Percentiles rank a stretch among this genome's conserved stretches.
These are phyloP conservation scores for Apogon talboti DNA, from an alignment of 2,797 vertebrate genomes.

Conservation along the genomic window DNA sequence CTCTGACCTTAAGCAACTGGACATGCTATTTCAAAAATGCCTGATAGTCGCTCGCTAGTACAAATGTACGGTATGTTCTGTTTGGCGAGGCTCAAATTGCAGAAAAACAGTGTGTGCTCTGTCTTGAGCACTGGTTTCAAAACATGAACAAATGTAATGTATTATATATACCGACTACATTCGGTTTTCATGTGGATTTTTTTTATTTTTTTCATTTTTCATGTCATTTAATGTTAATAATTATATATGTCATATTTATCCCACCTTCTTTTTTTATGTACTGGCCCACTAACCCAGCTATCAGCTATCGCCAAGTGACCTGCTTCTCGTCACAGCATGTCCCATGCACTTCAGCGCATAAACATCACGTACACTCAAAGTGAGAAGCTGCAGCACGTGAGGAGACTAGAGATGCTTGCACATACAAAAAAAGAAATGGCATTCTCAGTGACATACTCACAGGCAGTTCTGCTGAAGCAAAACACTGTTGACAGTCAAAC, in stretches of 20 bases:
- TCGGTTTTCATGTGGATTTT: conserved; percentile 5
- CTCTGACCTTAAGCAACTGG: conserved; percentile 42
- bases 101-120: not conserved
- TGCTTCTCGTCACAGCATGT: conserved; percentile 32
- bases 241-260: conserved; percentile 10
- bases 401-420: conserved; percentile 34
- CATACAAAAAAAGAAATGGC: not conserved
- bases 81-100: not conserved
- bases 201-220: no score
- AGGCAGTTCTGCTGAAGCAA: not conserved
- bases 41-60: conserved; percentile 2
- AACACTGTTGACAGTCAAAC: not conserved
- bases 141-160: not conserved
- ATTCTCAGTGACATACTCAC: not conserved
- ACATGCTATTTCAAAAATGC: conserved; percentile 20
- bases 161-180: not conserved
- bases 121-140: not conserved
- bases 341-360: conserved; percentile 34
- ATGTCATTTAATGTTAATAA: conserved; percentile 34
- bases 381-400: conserved; percentile 32
- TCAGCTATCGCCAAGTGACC: conserved; percentile 50
- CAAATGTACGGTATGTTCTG: not conserved
- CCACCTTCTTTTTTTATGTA: conserved; percentile 22
- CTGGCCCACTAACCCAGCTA: conserved; percentile 70
- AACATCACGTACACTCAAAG: conserved; percentile 18